phyloP scores from a whole-genome alignment of 2,113 vertebrate genomes.

The Gallinago jamesoni region DNA sequence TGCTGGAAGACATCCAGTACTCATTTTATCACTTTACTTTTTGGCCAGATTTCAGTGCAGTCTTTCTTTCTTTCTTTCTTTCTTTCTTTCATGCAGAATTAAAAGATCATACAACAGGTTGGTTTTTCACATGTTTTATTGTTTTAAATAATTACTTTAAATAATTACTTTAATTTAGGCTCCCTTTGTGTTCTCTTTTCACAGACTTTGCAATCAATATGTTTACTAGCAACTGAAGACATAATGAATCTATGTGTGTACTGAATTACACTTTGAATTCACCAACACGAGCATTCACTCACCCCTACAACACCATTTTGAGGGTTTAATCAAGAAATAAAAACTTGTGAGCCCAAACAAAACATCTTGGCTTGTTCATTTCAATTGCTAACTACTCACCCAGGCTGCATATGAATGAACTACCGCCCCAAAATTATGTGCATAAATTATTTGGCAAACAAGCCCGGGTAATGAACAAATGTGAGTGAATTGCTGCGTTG shows the following conservation, averaged over 20 bases:
- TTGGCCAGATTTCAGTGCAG: slow-evolving; percentile 32
- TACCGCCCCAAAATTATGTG: slow-evolving; percentile 32
- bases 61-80: neutral
- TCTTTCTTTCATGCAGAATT: neutral
- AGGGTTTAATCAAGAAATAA: slow-evolving; percentile 53
- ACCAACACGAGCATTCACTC: neutral
- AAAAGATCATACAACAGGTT: slow-evolving; percentile 7
- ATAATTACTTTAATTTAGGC: neutral
- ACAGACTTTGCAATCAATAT: neutral
- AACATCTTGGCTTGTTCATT: slow-evolving; percentile 55
- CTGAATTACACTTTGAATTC: slow-evolving; percentile 25
- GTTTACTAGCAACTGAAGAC: slow-evolving; percentile 23
- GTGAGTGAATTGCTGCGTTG: slow-evolving; percentile 49
- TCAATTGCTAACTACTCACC: slow-evolving; percentile 42
- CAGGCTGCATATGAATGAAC: slow-evolving; percentile 53
- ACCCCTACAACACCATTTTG: slow-evolving; percentile 7
- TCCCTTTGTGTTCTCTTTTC: slow-evolving; percentile 4
- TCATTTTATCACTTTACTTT: slow-evolving; percentile 39
- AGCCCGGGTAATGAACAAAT: slow-evolving; percentile 63
- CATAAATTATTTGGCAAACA: slow-evolving; percentile 64
- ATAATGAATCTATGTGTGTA: neutral
- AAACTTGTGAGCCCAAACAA: slow-evolving; percentile 61
- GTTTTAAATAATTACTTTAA: slow-evolving; percentile 21
- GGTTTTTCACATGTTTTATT: neutral
- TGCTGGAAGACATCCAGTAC: slow-evolving; percentile 56